Evolutionary conservation across 2,113 vertebrate species (phyloP).

Genomic region (Stegostoma tigrinum): DNA sequence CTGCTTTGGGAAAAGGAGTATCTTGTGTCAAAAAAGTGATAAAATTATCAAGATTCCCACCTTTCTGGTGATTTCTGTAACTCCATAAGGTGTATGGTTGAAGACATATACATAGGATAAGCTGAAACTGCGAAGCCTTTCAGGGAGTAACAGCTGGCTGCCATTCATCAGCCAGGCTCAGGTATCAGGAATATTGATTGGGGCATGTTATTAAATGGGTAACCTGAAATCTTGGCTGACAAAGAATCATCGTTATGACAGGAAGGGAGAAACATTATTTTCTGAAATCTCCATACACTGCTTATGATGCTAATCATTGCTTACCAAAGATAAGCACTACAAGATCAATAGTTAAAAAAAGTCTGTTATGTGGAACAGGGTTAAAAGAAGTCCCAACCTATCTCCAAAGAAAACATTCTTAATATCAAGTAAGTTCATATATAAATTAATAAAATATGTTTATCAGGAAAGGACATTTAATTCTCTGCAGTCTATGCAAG

Average conservation of each 20-base stretch:
- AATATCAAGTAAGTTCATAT: not conserved
- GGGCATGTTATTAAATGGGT: not conserved
- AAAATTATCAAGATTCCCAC: not conserved
- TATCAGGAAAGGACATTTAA: not conserved
- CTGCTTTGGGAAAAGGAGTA: too few relatives aligned
- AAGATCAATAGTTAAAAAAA: constrained; percentile 20
- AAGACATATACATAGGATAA: not conserved
- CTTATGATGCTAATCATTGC: not conserved
- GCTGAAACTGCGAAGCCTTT: not conserved
- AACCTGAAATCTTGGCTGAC: not conserved
- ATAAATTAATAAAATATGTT: constrained; percentile 15
- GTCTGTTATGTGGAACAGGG: not conserved
- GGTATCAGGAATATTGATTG: not conserved
- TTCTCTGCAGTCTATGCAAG: not conserved
- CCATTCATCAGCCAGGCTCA: not conserved
- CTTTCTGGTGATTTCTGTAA: not conserved
- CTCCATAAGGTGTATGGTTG: not conserved
- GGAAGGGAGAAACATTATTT: not conserved
- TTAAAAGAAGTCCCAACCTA: not conserved
- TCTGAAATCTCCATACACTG: constrained; percentile 7
- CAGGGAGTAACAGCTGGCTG: not conserved
- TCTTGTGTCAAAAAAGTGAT: not conserved
- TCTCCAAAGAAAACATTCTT: not conserved
- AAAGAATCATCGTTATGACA: not conserved
- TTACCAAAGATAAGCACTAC: not conserved